Base-by-base conservation (phyloP, 1,140 invertebrate species). In the Pygmarrhopalites habei region DNA sequence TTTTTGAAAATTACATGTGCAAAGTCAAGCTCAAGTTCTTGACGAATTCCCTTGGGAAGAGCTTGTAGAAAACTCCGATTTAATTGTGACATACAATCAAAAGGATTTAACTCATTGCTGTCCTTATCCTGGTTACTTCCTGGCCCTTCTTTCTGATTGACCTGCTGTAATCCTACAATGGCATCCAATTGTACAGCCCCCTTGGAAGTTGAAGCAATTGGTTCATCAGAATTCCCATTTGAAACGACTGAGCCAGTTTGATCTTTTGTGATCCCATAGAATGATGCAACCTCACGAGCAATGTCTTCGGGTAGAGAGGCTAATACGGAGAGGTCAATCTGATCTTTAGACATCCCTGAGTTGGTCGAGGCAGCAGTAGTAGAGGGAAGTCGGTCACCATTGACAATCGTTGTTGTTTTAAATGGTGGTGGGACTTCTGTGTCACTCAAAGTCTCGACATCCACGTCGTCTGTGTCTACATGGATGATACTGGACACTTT, bases 261-360 rank as follows among this genome's bases (percentile, higher is more conserved):
- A 7, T 35, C 32, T 35, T 35, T 35, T 7, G 5, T 35, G 10
- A 52, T 10, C 10, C 25, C 25, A 29, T 52, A 52, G 28, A 52
- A 52, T 5, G 7, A 14, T 5, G 23, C 25, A 7, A 52, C 25
- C n/a, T 52, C 49, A 26, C 23, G 19, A 15, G 23, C 23, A 52
- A 86, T 79, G 53, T 85, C 81, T 58, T 78, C 75, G 0, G 85
- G 85, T 49, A 86, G 69, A 67, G 81, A 80, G 21, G 80, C 75
- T 44, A 86, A 72, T 19, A 85, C 78, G 25, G 77, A 73, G 63
- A 77, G 64, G 77, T 85, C 82, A 59, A 86, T 74, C 60, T 81
- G 19, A n/a, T 32, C 53, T n/a, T 30, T 12, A 7, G 7, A 32
- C 12, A 41, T 3, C 10, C 3, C 15, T 23, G 10, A 10, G 28